Evolutionary conservation across 2,113 vertebrate genomes (phyloP), one percentile per base, ranked within the genome.

Genomic region (Catharus minimus): DNA sequence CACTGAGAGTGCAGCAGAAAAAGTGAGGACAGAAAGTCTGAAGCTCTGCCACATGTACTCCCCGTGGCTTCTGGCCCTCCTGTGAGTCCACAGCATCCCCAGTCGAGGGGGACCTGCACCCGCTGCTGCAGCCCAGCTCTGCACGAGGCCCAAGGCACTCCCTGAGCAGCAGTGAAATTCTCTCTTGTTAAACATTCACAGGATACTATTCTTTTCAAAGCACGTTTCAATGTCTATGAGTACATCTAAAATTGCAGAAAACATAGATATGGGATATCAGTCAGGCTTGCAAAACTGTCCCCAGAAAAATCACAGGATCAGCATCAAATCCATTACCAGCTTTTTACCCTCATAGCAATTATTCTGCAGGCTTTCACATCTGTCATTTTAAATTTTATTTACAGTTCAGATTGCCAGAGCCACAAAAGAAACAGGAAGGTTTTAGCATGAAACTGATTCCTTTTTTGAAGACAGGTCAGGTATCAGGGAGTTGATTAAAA

Each of bases 61-160:
- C 23, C 52, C 0, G 0, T 1, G 4, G 52, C 43, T 66, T 43
- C 60, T 19, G 38, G 32, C 32, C 41, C 21, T 44, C 8, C 36
- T 0, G 0, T 10, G 41, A 64, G 36, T 7, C 68, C 0, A 0
- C 4, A 19, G 38, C 46, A 52, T 3, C 19, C 23, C 38, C 44
- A 11, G 28, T 22, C 0, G 0, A 62, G 28, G 38, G 47, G 50
- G 5, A 18, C 28, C 33, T 20, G 47, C 38, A 53, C 5, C n/a
- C 4, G 0, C 46, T 30, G 22, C 65, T 57, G 56, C 60, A 36
- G 1, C 1, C 6, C 22, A 49, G 75, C 14, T 3, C 28, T 12
- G 24, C 13, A 53, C 0, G 0, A 46, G 43, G 43, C 62, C 39
- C 24, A 18, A 21, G 47, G 33, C 1, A 0, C 43, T 36, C 36